Percentiles rank a stretch among this genome's conserved stretches.
Conservation (phyloP, 2,113 vertebrate species). For the Cavia aperea region DNA sequence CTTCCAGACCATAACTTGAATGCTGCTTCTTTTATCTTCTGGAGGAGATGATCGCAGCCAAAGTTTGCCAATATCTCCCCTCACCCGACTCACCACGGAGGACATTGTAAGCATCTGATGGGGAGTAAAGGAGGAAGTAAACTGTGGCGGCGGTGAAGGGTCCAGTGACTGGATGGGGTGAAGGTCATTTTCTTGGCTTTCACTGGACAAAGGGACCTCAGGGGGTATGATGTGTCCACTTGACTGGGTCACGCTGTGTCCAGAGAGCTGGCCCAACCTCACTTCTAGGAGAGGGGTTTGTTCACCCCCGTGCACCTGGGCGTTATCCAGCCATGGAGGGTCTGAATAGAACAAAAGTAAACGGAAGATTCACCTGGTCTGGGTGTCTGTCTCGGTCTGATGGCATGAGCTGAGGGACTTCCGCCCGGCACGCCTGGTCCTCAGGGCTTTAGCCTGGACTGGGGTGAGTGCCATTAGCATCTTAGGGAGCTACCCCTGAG, state of each 20-base stretch:
- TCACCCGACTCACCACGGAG: background rate
- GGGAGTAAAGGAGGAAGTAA: background rate
- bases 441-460: background rate
- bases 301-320: accelerated
- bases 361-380: background rate
- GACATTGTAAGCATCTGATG: background rate
- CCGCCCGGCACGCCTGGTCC: too few species aligned
- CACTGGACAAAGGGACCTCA: background rate
- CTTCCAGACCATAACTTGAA: background rate
- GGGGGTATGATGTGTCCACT: background rate
- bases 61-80: background rate
- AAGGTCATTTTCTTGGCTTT: background rate
- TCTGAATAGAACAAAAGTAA: background rate
- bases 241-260: background rate
- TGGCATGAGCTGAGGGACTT: background rate
- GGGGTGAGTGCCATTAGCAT: too few species aligned
- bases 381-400: background rate
- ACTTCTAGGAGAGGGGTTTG: background rate
- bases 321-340: background rate
- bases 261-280: background rate
- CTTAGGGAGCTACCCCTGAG: background rate
- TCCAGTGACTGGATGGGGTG: background rate
- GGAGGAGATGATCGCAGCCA: background rate
- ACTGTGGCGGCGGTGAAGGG: background rate
- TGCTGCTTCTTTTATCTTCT: background rate